These are phyloP conservation scores for Gorsachius magnificus DNA, from an alignment of 2,797 vertebrate species.

Conservation along the genomic window DNA sequence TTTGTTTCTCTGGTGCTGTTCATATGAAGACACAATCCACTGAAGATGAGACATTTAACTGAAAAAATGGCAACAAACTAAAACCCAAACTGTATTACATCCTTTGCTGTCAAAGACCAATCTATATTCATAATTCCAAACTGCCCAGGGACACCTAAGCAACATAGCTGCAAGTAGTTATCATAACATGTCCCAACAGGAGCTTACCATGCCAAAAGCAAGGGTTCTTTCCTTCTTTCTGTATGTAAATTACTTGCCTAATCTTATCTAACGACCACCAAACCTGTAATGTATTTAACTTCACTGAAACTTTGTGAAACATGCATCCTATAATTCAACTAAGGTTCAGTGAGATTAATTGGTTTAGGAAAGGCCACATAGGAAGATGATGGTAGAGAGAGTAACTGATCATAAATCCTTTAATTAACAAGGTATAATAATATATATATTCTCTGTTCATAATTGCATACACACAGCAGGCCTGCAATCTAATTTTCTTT, in stretches of 20 bases:
- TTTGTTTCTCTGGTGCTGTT: neutral
- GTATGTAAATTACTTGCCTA: neutral
- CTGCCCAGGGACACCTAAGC: neutral
- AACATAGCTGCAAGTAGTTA: neutral
- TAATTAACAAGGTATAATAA: constrained; percentile 49
- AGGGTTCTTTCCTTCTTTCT: neutral
- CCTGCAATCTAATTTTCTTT: neutral
- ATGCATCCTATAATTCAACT: constrained; percentile 16
- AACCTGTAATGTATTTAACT: constrained; percentile 30
- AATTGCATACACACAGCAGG: constrained; percentile 24
- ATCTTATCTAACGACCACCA: neutral
- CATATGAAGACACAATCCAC: neutral
- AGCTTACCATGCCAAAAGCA: neutral
- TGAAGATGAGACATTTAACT: neutral
- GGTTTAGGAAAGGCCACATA: constrained; percentile 44
- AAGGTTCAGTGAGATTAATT: constrained; percentile 40
- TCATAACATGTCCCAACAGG: neutral
- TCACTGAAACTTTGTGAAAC: constrained; percentile 5
- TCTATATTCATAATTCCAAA: neutral
- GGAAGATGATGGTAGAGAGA: constrained; percentile 31
- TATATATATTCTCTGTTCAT: constrained; percentile 16
- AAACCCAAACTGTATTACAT: neutral
- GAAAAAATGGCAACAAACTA: neutral
- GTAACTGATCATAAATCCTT: constrained; percentile 21
- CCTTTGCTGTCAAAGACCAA: neutral